phyloP scores from a whole-genome alignment of 2,888 invertebrate genomes.

The Melangyna quadrimaculata region DNA sequence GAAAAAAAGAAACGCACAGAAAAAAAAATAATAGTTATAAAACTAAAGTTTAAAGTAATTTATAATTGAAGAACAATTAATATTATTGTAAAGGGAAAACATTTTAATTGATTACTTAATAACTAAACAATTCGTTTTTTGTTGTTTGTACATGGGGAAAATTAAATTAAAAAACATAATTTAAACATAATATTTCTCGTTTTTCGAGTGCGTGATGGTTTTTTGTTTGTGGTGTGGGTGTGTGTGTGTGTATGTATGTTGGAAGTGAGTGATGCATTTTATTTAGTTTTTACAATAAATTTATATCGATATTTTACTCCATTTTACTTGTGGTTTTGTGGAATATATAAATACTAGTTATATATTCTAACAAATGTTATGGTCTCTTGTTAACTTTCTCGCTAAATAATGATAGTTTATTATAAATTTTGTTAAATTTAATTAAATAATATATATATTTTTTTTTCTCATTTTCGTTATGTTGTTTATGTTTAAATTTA shows the following conservation, averaged over 20 bases:
- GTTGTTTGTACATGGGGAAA: slow-evolving; percentile 68
- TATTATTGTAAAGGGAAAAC: slow-evolving; percentile 23
- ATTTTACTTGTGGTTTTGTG: slow-evolving; percentile 47
- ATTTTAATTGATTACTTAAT: slow-evolving; percentile 48
- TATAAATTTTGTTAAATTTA: slow-evolving; percentile 48
- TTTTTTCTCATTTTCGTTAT: slow-evolving; percentile 35
- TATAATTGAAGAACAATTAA: slow-evolving; percentile 8
- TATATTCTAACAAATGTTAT: slow-evolving; percentile 43
- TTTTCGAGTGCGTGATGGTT: slow-evolving; percentile 25
- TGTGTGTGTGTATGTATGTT: slow-evolving; percentile 34
- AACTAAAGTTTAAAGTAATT: slow-evolving; percentile 40
- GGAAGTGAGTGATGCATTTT: slow-evolving; percentile 34
- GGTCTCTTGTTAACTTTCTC: slow-evolving; percentile 35
- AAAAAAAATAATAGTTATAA: slow-evolving; percentile 28
- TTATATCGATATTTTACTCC: slow-evolving; percentile 52
- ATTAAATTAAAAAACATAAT: slow-evolving; percentile 54
- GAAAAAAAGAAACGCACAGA: slow-evolving; percentile 47
- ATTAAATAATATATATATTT: slow-evolving; percentile 36
- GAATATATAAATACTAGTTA: slow-evolving; percentile 48
- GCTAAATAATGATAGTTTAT: slow-evolving; percentile 55
- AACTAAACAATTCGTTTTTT: slow-evolving; percentile 64
- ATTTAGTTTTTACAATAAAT: slow-evolving; percentile 56
- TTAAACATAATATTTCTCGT: slow-evolving; percentile 50
- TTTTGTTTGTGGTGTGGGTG: slow-evolving; percentile 14
- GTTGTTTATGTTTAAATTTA: slow-evolving; percentile 1